These are phyloP conservation scores for Clusia tigrina DNA, from an alignment of 2,888 invertebrate genomes.

Conservation along the genomic window DNA sequence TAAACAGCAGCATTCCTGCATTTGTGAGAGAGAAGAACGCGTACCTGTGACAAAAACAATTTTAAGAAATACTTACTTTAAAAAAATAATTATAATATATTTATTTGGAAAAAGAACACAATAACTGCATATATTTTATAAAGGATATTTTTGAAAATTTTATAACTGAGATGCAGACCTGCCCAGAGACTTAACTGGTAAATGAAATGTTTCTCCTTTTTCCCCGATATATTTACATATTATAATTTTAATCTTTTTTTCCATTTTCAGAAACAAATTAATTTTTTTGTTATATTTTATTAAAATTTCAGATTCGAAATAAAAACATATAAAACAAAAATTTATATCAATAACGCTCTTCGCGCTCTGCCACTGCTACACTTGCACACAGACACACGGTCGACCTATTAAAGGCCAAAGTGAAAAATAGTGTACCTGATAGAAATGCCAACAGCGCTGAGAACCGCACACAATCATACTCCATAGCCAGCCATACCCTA, in stretches of 20 bases:
- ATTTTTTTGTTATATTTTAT: too few relatives aligned
- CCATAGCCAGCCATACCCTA: background rate
- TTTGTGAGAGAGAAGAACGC: too few relatives aligned
- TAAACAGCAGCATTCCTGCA: too few relatives aligned
- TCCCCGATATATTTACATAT: too few relatives aligned
- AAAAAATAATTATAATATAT: background rate
- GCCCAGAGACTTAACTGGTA: too few relatives aligned
- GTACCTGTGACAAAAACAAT: too few relatives aligned
- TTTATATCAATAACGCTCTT: background rate
- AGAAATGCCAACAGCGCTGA: background rate
- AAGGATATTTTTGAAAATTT: too few relatives aligned
- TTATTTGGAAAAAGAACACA: background rate
- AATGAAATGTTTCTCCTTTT: too few relatives aligned
- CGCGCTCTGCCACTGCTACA: background rate
- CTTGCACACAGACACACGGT: background rate
- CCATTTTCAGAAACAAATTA: too few relatives aligned
- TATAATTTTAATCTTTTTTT: background rate
- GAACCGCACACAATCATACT: background rate
- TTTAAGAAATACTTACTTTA: too few relatives aligned
- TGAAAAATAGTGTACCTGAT: slow-evolving; percentile 8
- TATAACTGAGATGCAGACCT: too few relatives aligned
- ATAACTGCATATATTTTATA: background rate
- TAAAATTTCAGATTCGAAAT: too few relatives aligned
- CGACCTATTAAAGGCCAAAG: background rate
- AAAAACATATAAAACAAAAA: background rate